Evolutionary conservation across 2,113 vertebrate species (phyloP), one percentile per base, ranked within the genome.

Genomic region (Vulpes lagopus): DNA sequence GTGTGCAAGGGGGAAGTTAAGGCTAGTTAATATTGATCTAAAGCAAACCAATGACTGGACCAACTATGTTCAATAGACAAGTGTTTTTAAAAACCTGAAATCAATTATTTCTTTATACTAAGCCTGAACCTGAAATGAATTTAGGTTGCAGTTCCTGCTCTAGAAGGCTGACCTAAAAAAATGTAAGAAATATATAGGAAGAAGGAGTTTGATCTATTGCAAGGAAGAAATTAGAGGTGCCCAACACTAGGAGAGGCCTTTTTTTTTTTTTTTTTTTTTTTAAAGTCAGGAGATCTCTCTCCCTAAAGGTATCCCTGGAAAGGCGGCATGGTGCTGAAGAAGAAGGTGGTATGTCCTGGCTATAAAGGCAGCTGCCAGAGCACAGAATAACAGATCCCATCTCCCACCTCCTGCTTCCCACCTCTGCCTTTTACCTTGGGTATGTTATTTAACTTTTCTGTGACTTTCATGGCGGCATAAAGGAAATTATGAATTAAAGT

Each of bases 31-130:
- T n/a, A 67, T 6, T 62, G 30, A 95, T 12, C 32, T 49, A 91
- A 96, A 93, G 43, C n/a, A 95, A 95, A 67, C 14, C 55, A 92
- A 65, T 96, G 60, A 59, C 20, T 88, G 23, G 30, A 80, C 10
- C 22, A 91, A 67, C 8, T 83, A 80, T 6, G 27, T 22, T 43
- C 89, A 93, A 57, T 0, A 80, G n/a, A 43, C 3, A 59, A 69
- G 17, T 60, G 6, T 74, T 93, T 81, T 69, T 11, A 88, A 93
- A 83, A 78, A 38, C 20, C 53, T 78, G 64, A 78, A 84, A 55
- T 83, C 79, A 90, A 53, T 16, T 91, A 11, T 79, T 96, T 64
- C 51, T 55, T 85, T 89, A 82, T 65, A 57, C 15, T 17, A 22
- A 76, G 43, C 20, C 87, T 96, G n/a, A 86, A 67, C 23, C 27